A percentile compares a stretch with the other conserved stretches of the same genome.
phyloP scores from a whole-genome alignment of 2,888 invertebrate genomes.

The Drosophila lutescens region DNA sequence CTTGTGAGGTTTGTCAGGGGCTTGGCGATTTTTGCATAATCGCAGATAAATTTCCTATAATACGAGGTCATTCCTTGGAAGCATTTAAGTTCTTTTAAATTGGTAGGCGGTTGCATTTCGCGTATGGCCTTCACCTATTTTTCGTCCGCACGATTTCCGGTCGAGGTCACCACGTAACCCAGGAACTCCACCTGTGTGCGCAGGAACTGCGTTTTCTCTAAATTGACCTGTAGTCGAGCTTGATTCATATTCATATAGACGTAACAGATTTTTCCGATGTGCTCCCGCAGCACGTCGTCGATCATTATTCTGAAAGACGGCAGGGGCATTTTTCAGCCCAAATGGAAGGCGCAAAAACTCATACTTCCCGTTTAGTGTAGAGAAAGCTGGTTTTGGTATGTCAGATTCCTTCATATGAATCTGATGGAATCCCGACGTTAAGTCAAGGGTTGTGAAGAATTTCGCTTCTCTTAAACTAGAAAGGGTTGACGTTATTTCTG shows the following conservation, averaged over 20 bases:
- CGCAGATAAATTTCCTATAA: conserved; percentile 40
- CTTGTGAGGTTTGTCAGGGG: conserved; percentile 46
- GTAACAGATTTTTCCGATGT: neutral
- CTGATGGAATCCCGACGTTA: too few species aligned
- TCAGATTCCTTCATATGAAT: too few species aligned
- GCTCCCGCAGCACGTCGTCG: neutral
- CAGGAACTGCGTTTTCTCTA: neutral
- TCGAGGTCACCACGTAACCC: neutral
- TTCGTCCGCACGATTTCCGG: conserved; percentile 8
- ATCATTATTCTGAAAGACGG: neutral
- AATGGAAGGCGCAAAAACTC: neutral
- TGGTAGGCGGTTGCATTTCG: conserved; percentile 24
- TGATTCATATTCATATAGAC: neutral
- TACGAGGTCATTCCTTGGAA: conserved; percentile 37
- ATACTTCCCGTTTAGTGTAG: neutral
- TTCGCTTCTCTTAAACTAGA: too few species aligned
- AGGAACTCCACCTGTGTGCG: neutral
- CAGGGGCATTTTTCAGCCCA: neutral
- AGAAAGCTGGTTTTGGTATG: neutral
- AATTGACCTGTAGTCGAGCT: neutral
- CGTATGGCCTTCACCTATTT: conserved; percentile 14
- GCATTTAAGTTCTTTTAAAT: conserved; percentile 40
- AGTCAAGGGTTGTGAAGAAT: too few species aligned
- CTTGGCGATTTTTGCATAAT: conserved; percentile 42
- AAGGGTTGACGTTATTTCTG: too few species aligned